Percentiles rank a stretch among this genome's conserved stretches.
phyloP scores from a whole-genome alignment of 2,113 vertebrate species.

The Lophius piscatorius region DNA sequence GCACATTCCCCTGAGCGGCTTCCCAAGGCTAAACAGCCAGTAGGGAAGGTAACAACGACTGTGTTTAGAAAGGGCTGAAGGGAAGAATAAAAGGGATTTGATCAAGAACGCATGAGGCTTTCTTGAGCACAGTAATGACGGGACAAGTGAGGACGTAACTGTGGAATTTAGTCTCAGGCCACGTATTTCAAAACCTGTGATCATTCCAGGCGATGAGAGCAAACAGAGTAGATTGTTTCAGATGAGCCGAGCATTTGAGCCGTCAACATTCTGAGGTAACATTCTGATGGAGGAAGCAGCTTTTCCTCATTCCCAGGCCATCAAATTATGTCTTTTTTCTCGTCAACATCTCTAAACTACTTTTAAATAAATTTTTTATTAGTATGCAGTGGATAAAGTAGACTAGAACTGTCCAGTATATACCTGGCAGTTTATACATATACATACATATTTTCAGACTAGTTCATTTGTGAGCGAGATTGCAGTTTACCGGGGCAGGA shows the following conservation, averaged over 20 bases:
- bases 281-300: neutral
- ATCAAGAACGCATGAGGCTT: conserved; percentile 33
- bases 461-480: too few relatives aligned
- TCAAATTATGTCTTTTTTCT: neutral
- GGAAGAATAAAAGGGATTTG: conserved; percentile 27
- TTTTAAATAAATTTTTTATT: too few relatives aligned
- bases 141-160: conserved; percentile 24
- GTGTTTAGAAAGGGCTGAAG: conserved; percentile 26
- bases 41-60: conserved; percentile 49
- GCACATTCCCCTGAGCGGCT: neutral
- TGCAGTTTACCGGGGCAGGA: too few relatives aligned
- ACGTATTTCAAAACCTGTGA: conserved; percentile 57
- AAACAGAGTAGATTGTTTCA: conserved; percentile 38
- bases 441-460: too few relatives aligned
- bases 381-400: too few relatives aligned
- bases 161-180: conserved; percentile 48
- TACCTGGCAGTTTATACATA: too few relatives aligned
- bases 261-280: conserved; percentile 18
- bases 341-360: too few relatives aligned
- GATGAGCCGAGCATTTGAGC: conserved; percentile 47
- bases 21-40: conserved; percentile 12
- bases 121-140: conserved; percentile 46
- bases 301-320: neutral
- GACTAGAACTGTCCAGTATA: too few relatives aligned
- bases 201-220: conserved; percentile 52